Conservation (phyloP, 2,113 vertebrate genomes). For the Litocranius walleri region DNA sequence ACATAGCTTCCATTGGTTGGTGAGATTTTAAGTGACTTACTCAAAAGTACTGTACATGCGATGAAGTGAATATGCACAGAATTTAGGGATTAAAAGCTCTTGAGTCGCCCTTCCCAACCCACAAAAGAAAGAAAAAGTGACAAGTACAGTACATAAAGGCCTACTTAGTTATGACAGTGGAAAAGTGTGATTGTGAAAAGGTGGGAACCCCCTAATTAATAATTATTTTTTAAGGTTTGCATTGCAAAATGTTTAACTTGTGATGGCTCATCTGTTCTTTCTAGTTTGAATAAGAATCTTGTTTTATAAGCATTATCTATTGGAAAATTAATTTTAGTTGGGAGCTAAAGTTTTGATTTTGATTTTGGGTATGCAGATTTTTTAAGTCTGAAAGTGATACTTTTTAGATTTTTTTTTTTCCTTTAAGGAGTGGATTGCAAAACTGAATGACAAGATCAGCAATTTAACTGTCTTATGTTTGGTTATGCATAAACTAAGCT, state of each 20-base stretch:
- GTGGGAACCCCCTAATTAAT: slow-evolving; percentile 47
- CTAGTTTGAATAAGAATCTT: background rate
- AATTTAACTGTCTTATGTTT: background rate
- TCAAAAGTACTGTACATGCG: background rate
- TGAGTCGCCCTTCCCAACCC: background rate
- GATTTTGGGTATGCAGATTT: background rate
- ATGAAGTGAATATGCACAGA: background rate
- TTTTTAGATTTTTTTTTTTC: slow-evolving; percentile 43
- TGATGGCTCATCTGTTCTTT: slow-evolving; percentile 26
- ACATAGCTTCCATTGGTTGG: background rate
- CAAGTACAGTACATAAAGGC: background rate
- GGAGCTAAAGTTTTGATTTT: background rate
- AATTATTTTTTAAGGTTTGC: slow-evolving; percentile 40
- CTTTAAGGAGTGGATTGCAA: slow-evolving; percentile 23
- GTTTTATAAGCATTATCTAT: background rate
- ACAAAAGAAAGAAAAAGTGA: background rate
- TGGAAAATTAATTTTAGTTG: background rate
- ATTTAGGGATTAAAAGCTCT: background rate
- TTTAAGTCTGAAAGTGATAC: background rate
- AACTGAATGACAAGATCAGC: slow-evolving; percentile 7
- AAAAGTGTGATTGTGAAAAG: background rate
- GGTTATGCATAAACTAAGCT: slow-evolving; percentile 16
- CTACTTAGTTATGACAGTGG: background rate
- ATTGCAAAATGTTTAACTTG: slow-evolving; percentile 30
- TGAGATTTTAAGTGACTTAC: slow-evolving; percentile 22